Conservation (phyloP, 1,140 invertebrate species). For the Oscheius sp. region DNA sequence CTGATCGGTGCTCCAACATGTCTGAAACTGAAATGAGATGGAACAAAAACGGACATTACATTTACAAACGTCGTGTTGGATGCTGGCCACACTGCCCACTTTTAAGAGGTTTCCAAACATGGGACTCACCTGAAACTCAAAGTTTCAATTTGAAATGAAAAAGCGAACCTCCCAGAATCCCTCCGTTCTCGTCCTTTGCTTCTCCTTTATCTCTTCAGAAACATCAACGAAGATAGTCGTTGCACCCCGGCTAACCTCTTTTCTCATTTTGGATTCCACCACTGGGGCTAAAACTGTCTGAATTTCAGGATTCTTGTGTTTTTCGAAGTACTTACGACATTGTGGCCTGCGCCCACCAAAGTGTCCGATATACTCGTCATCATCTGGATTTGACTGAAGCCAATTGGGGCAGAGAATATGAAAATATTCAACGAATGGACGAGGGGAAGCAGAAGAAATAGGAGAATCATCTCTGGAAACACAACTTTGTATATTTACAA, state of each 20-base stretch:
- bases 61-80: not conserved
- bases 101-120: not conserved
- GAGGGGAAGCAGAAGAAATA: not conserved
- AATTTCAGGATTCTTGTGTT: not conserved
- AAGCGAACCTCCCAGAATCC: not conserved
- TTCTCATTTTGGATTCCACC: not conserved
- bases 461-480: not conserved
- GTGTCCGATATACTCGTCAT: conserved; percentile 3
- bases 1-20: not conserved
- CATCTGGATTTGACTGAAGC: conserved; percentile 1
- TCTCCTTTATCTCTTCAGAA: not conserved
- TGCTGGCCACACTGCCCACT: not conserved
- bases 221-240: not conserved
- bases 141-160: not conserved
- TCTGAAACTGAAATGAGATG: not conserved
- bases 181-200: not conserved
- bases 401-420: not conserved
- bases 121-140: not conserved
- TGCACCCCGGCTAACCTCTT: not conserved
- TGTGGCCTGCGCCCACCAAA: not conserved
- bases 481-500: too few relatives aligned
- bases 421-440: not conserved
- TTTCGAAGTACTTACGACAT: not conserved
- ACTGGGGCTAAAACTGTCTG: conserved; percentile 1
- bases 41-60: not conserved